Evolutionary conservation across 2,113 vertebrate genomes (phyloP), one percentile per base, ranked within the genome.

Genomic region (Nematolebias whitei): DNA sequence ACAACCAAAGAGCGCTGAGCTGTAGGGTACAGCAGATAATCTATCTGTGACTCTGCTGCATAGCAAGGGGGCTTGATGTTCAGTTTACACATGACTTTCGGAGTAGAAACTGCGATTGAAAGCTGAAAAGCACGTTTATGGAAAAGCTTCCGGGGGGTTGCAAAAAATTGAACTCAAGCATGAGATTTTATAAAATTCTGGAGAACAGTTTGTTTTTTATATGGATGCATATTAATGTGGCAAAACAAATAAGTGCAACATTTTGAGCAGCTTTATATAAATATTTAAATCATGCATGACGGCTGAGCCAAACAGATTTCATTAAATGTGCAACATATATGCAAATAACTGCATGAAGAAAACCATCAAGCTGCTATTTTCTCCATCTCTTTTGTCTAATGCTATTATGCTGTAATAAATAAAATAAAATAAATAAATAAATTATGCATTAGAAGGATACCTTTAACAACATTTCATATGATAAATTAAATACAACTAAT

Each of bases 221-320:
- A 18, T 38, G 19, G 64, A 55, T 68, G 66, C 24, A 59, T 41
- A 52, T 52, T 24, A 38, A 71, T 62, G 29, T 58, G 48, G 32
- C 43, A 44, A 49, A 38, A 15, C 40, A 45, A 23, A 55, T 40
- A 2, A 65, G 54, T 63, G 68, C 15, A 4, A 49, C 53, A 23
- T 40, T 72, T 48, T 62, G 57, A 55, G 20, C 8, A 19, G 60
- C 44, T 47, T 57, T 51, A 56, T 48, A 43, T 57, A 65, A 70
- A 71, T 77, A 82, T 80, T 71, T 49, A 49, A 78, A 75, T 65
- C 48, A 38, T 80, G 74, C 71, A 72, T 79, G 63, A 79, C 26
- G 41, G 57, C 66, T 45, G 72, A 76, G 66, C 48, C 44, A 62
- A 65, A 59, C 32, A 43, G 43, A 66, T 72, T 58, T 63, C 53